Evolutionary conservation across 2,113 vertebrate species (phyloP).

Genomic region (Phalacrocorax pelagicus): DNA sequence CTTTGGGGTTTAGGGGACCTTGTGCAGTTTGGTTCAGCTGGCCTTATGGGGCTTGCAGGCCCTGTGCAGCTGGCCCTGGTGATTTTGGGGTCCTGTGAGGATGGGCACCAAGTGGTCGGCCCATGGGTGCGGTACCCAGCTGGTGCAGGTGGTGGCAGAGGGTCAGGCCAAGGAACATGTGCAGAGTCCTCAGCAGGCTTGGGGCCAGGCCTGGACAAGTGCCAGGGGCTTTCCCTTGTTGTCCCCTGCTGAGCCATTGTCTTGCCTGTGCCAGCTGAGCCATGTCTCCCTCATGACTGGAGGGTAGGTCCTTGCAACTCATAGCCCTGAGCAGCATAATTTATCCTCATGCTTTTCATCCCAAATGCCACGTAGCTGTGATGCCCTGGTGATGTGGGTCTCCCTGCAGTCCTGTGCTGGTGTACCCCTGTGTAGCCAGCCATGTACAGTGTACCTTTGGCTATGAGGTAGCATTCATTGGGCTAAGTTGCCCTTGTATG

Average conservation of each 20-base stretch:
- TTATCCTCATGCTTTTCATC: background rate
- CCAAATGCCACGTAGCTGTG: background rate
- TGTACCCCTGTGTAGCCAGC: background rate
- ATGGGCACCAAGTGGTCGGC: accelerated
- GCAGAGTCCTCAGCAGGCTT: accelerated
- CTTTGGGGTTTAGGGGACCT: background rate
- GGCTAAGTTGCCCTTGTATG: background rate
- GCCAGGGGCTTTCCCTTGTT: accelerated
- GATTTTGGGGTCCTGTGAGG: background rate
- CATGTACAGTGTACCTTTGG: accelerated
- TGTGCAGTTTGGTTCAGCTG: background rate
- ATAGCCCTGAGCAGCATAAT: too few species aligned
- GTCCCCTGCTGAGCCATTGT: background rate
- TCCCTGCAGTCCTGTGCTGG: background rate
- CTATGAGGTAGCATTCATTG: background rate
- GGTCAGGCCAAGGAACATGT: accelerated
- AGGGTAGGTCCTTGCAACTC: accelerated
- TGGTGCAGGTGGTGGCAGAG: background rate
- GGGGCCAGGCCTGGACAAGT: background rate
- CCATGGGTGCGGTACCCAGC: too few species aligned
- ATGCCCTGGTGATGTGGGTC: background rate
- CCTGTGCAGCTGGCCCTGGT: background rate
- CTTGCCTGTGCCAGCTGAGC: background rate
- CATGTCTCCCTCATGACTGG: accelerated
- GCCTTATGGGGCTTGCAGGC: background rate